Percentiles rank a stretch among this genome's conserved stretches.
Evolutionary conservation across 2,888 invertebrate species (phyloP).

Genomic region (Lycophotia porphyrea): DNA sequence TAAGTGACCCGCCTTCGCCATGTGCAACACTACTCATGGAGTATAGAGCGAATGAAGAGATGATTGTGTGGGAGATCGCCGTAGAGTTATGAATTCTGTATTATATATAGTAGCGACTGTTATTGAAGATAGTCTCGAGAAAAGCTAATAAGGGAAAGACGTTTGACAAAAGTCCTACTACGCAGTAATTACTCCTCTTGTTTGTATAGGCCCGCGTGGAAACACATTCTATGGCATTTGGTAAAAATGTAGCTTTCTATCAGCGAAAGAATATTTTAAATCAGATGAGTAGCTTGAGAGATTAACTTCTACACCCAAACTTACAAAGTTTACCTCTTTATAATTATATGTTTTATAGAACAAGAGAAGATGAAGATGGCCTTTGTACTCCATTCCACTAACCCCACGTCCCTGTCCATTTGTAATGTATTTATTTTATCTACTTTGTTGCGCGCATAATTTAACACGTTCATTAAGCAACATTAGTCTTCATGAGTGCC

Average conservation of each 20-base stretch:
- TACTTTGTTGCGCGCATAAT: slow-evolving; percentile 67
- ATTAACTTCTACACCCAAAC: background rate
- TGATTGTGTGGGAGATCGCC: background rate
- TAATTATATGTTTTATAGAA: too few relatives aligned
- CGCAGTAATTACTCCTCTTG: background rate
- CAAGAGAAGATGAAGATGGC: background rate
- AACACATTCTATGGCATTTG: background rate
- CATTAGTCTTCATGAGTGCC: slow-evolving; percentile 63
- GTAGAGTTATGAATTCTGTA: background rate
- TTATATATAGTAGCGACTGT: background rate
- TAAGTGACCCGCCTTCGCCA: slow-evolving; percentile 35
- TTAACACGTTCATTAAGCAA: slow-evolving; percentile 64
- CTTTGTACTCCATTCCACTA: slow-evolving; percentile 12
- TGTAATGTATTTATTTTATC: slow-evolving; percentile 61
- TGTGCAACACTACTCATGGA: slow-evolving; percentile 46
- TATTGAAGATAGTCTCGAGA: background rate
- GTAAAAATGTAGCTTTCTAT: background rate
- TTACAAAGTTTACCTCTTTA: background rate
- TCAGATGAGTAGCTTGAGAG: background rate
- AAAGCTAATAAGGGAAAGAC: background rate
- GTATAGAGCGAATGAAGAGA: slow-evolving; percentile 23
- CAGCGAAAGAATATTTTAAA: background rate
- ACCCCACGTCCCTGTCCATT: slow-evolving; percentile 35
- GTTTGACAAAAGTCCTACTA: background rate
- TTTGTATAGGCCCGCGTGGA: background rate